These are phyloP conservation scores for Drosophila helvetica DNA, from an alignment of 2,888 invertebrate species.

Conservation along the genomic window DNA sequence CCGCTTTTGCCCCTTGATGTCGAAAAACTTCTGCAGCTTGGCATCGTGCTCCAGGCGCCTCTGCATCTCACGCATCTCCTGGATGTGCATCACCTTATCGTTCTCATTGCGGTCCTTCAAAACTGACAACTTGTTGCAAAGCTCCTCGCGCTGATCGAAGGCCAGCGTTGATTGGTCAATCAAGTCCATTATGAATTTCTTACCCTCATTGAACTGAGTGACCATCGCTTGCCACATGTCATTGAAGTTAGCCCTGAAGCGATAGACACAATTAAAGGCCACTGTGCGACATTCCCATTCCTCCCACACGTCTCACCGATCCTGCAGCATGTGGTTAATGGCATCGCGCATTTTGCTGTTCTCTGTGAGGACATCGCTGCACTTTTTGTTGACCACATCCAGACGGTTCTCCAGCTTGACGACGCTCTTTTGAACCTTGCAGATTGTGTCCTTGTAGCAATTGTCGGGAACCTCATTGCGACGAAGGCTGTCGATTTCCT, in stretches of 20 bases:
- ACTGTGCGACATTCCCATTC: neutral
- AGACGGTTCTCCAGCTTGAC: constrained; percentile 89
- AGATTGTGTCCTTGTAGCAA: constrained; percentile 83
- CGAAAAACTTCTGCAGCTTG: constrained; percentile 92
- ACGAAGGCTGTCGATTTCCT: constrained; percentile 81
- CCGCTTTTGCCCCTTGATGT: constrained; percentile 92
- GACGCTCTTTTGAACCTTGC: constrained; percentile 84
- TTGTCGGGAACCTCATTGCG: constrained; percentile 85
- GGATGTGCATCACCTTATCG: constrained; percentile 88
- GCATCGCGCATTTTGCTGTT: constrained; percentile 90
- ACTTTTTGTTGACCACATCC: constrained; percentile 90
- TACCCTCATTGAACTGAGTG: constrained; percentile 90
- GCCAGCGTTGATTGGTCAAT: constrained; percentile 95
- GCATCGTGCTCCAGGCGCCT: constrained; percentile 93
- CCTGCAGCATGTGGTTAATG: constrained; percentile 92
- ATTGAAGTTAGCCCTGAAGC: constrained; percentile 91
- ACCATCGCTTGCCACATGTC: constrained; percentile 91
- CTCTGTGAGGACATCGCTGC: constrained; percentile 89
- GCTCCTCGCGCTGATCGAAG: constrained; percentile 94
- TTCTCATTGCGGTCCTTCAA: constrained; percentile 91
- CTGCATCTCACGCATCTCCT: constrained; percentile 95
- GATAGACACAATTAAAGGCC: neutral
- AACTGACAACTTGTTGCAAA: constrained; percentile 91
- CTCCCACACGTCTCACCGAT: constrained; percentile 85
- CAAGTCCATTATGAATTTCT: constrained; percentile 92